Conservation (phyloP, 2,113 vertebrate species). For the Phylloscopus whistleri region DNA sequence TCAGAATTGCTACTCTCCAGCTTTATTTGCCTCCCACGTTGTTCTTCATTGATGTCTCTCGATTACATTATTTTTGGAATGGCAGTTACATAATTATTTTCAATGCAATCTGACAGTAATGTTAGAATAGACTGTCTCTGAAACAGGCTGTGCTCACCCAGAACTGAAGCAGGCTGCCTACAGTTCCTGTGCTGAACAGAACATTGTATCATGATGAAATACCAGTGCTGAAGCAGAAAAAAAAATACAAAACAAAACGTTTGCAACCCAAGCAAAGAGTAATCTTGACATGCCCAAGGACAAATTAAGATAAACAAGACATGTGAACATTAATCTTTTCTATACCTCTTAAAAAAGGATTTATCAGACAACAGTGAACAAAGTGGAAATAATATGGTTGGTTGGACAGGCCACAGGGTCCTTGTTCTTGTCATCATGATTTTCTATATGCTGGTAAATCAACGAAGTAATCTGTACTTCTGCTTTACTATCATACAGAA, state of each 20-base stretch:
- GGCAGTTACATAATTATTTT: conserved; percentile 51
- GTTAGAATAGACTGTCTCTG: background rate
- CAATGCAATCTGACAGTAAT: background rate
- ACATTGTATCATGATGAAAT: background rate
- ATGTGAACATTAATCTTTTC: background rate
- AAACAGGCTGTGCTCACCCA: conserved; percentile 16
- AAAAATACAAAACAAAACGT: background rate
- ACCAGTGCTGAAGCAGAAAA: background rate
- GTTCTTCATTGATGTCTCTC: conserved; percentile 40
- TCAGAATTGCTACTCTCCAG: conserved; percentile 45
- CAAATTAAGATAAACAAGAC: background rate
- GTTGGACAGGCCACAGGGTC: background rate
- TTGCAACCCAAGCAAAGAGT: background rate
- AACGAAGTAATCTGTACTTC: background rate
- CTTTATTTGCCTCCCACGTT: conserved; percentile 45
- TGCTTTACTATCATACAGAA: background rate
- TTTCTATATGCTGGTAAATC: background rate
- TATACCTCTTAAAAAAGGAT: background rate
- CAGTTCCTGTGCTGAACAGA: background rate
- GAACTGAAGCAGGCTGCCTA: background rate
- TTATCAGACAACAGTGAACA: background rate
- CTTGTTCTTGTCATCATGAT: background rate
- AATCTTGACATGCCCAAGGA: background rate
- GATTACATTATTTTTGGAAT: conserved; percentile 56
- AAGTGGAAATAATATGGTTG: background rate